Base-by-base conservation (phyloP, 2,888 invertebrate genomes). In the Epistrophe grossulariae region DNA sequence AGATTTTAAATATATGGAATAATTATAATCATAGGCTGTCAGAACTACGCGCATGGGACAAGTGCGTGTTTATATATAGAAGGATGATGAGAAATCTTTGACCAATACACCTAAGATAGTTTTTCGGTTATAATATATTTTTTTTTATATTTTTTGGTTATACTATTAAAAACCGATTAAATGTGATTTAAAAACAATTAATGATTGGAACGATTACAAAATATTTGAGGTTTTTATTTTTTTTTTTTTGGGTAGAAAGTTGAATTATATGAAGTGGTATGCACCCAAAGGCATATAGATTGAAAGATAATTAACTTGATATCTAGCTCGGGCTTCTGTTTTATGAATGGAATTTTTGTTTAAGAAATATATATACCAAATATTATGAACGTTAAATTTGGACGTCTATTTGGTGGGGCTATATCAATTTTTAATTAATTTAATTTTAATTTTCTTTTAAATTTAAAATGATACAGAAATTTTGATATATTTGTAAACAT, bases 111-210 rank as follows among this genome's bases (percentile, higher is more conserved):
- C 15, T n/a, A 13, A 52, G 13, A 28, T 28, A 11, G n/a, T 17
- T 35, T 59, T 59, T 59, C 5, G 10, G 35, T n/a, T n/a, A 35
- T 52, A n/a, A 31, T 52, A 35, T 74, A 57, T 8, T 9, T 35
- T 35, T 7, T 31, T 31, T 31, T 48, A 59, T 59, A 64, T 60
- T 79, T 73, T 74, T 72, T 43, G 81, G 66, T 84, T 66, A 31
- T 66, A 81, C 83, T 87, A 87, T 87, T 87, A 87, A 87, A 87
- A 87, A 87, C 83, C 87, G 87, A 87, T 87, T 87, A 83, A 87
- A 79, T 79, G 87, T 87, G 79, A 87, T 87, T 87, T 87, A 87
- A 87, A 87, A 87, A 87, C 83, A 87, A 87, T 87, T 87, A 87
- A 83, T 83, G 74, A 52, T 60, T 57, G 71, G 24, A 79, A 76